These are phyloP conservation scores for Ganaspis sp. DNA, from an alignment of 1,140 invertebrate genomes.

Conservation along the genomic window DNA sequence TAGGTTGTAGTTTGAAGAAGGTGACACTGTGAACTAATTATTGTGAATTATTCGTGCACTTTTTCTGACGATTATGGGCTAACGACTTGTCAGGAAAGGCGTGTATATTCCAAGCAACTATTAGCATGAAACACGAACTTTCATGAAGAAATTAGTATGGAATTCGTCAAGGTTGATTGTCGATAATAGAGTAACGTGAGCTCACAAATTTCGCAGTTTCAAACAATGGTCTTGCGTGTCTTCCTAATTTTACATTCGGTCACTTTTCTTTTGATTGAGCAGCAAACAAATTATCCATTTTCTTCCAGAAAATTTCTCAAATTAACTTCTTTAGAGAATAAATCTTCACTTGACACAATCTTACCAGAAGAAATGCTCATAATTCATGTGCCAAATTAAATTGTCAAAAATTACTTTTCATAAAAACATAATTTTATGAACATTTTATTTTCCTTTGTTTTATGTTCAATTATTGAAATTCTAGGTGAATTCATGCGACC, in stretches of 20 bases:
- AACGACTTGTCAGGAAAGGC: constrained; percentile 20
- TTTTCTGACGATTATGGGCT: background rate
- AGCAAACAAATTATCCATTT: background rate
- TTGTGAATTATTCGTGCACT: background rate
- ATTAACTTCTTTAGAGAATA: background rate
- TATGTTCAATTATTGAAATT: too few relatives aligned
- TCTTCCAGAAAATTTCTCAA: background rate
- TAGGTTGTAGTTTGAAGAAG: background rate
- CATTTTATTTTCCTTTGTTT: too few relatives aligned
- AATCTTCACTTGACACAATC: background rate
- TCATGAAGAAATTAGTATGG: constrained; percentile 51
- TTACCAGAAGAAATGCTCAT: background rate
- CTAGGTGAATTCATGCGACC: too few relatives aligned
- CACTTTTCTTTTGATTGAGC: constrained; percentile 49
- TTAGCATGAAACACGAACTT: constrained; percentile 51
- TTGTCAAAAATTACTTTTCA: too few relatives aligned
- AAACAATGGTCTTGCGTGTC: constrained; percentile 62
- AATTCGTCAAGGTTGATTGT: constrained; percentile 66
- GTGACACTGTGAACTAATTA: background rate
- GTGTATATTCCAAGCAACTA: constrained; percentile 41
- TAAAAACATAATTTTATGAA: too few relatives aligned
- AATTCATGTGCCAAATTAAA: too few relatives aligned
- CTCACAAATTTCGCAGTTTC: constrained; percentile 48
- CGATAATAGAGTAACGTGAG: constrained; percentile 50
- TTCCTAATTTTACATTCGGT: constrained; percentile 60